phyloP scores from a whole-genome alignment of 2,797 vertebrate species.

The Hybognathus amarus region DNA sequence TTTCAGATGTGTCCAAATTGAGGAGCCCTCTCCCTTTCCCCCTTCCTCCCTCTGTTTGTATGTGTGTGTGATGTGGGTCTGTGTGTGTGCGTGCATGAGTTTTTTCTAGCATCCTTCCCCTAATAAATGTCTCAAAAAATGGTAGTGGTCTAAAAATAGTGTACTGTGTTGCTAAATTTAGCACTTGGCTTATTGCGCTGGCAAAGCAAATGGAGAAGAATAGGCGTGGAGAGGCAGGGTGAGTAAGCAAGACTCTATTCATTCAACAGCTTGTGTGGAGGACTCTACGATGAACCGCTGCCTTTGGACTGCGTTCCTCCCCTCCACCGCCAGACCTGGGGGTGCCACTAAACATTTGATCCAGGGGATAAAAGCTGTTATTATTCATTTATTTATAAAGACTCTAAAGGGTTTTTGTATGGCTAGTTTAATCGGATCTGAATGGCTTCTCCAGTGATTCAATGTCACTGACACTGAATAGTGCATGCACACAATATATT shows the following conservation, averaged over 20 bases:
- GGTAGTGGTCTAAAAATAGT: constrained; percentile 96
- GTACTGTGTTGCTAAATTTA: constrained; percentile 92
- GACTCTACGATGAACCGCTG: constrained; percentile 82
- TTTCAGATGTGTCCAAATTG: constrained; percentile 80
- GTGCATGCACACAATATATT: neutral
- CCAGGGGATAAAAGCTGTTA: constrained; percentile 79
- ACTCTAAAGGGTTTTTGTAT: constrained; percentile 30
- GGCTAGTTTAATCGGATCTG: neutral
- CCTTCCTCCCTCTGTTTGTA: constrained; percentile 64
- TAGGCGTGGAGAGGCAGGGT: constrained; percentile 84
- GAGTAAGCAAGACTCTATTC: constrained; percentile 82
- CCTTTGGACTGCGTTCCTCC: constrained; percentile 77
- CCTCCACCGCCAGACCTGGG: constrained; percentile 77
- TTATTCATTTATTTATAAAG: constrained; percentile 64
- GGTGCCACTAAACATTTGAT: constrained; percentile 90
- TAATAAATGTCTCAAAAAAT: constrained; percentile 93
- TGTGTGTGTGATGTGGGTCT: constrained; percentile 45
- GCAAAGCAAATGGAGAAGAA: constrained; percentile 95
- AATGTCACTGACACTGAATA: neutral
- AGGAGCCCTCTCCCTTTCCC: constrained; percentile 70
- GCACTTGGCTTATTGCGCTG: constrained; percentile 83
- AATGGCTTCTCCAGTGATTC: neutral
- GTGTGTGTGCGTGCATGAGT: constrained; percentile 55
- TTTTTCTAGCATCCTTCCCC: constrained; percentile 75
- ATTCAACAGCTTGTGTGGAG: constrained; percentile 71